Percentiles rank a stretch among this genome's conserved stretches.
Conservation (phyloP, 2,888 invertebrate species). For the Drosophila rubida region DNA sequence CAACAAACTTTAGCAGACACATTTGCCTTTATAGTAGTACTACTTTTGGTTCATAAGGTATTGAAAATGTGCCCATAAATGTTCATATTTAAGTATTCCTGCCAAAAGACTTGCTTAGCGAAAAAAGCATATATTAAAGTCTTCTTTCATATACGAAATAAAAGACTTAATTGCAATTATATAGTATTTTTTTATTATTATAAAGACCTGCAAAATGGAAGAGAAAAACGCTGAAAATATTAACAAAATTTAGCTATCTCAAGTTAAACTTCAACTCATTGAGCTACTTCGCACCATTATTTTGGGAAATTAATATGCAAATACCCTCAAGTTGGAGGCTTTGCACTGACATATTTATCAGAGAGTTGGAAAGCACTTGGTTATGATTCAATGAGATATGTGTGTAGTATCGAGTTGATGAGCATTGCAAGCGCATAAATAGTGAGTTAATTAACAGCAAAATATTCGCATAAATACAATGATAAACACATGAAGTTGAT, state of each 20-base stretch:
- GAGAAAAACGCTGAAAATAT: no score
- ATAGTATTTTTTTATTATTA: no score
- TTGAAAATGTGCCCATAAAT: no score
- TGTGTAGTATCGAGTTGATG: constrained; percentile 1
- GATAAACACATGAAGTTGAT: constrained; percentile 60
- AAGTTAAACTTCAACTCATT: background rate
- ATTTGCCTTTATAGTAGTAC: no score
- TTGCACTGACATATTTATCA: background rate
- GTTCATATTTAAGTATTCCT: no score
- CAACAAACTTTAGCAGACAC: constrained; percentile 6
- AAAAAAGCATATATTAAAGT: no score
- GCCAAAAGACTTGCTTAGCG: no score
- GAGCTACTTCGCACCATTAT: background rate
- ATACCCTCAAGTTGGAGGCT: background rate
- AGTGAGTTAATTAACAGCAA: constrained; percentile 52
- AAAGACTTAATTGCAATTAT: no score
- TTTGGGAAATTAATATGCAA: background rate
- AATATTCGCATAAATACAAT: constrained; percentile 49
- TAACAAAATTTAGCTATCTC: no score
- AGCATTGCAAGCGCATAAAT: constrained; percentile 40
- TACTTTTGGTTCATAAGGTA: no score
- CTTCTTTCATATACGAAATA: no score
- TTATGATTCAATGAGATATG: constrained; percentile 2
- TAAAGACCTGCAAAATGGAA: no score
- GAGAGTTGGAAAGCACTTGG: constrained; percentile 7